Base-by-base conservation (phyloP, 2,797 vertebrate species). In the Acanthornis magna region DNA sequence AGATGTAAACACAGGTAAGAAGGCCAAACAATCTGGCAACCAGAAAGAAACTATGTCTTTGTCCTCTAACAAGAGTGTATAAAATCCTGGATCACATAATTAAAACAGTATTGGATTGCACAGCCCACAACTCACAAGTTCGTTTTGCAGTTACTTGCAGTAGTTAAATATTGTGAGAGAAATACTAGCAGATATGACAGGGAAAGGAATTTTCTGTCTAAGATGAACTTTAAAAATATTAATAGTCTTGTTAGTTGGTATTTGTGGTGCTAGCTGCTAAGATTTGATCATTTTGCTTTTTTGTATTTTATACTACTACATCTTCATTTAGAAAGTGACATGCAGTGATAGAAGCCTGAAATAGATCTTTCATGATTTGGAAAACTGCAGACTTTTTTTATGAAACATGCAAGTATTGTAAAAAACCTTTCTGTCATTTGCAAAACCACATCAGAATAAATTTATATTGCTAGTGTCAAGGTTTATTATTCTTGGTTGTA, bases 261-360 rank as follows among this genome's bases (percentile, higher is more conserved):
- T 84, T 87, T 92, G 72, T 81, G 36, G 26, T 70, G 78, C 47
- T 78, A 72, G 68, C 19, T 88, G 48, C 23, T 93, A 80, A 63
- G 36, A 55, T 95, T 93, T 94, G 65, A 96, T 93, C 58, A 78
- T 85, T 96, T 84, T 16, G 43, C 5, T 85, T 93, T 62, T 94
- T 83, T 67, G 57, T 53, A 23, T 75, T 93, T 92, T 83, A 30
- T 62, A 53, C n/a, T 65, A 61, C 68, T 92, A 43, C 26, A 36
- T 94, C 87, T 89, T 95, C 76, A 92, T 89, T 95, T 89, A 91
- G 54, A 83, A 94, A 88, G 60, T 91, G 95, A 88, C 85, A 94
- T 54, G 51, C 40, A 76, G 73, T 88, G 58, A 84, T 17, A 87
- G 66, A 76, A 91, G 60, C n/a, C 84, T 2, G 8, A 85, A 83